Conservation (phyloP, 2,113 vertebrate species). For the Hippocampus abdominalis region DNA sequence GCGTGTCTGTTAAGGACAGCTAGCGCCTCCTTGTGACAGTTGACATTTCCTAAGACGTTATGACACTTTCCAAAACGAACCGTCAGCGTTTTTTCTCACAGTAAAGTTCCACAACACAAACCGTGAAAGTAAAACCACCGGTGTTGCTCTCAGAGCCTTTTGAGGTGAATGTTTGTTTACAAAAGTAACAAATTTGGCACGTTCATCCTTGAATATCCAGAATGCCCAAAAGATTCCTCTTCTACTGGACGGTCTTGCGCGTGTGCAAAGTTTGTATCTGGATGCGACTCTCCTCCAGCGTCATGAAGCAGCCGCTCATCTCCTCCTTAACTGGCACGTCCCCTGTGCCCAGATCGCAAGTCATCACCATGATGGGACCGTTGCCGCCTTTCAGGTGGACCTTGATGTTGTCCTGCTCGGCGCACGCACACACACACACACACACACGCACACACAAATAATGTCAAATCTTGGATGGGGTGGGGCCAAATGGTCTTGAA, state of each 20-base stretch:
- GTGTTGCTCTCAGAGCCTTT: not conserved
- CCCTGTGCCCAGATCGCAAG: slow-evolving; percentile 67
- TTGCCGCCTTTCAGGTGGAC: slow-evolving; percentile 81
- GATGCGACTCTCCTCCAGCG: slow-evolving; percentile 66
- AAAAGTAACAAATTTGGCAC: not conserved
- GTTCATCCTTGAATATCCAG: not conserved
- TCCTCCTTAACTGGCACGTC: not conserved
- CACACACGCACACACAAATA: not conserved
- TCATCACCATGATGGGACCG: slow-evolving; percentile 80
- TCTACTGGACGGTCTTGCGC: not conserved
- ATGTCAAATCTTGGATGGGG: no score
- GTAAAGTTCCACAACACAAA: not conserved
- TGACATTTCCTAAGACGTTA: not conserved
- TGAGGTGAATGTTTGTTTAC: not conserved
- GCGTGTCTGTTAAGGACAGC: not conserved
- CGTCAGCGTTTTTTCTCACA: not conserved
- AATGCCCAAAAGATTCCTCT: not conserved
- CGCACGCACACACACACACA: not conserved
- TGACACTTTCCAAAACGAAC: not conserved
- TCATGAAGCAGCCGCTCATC: slow-evolving; percentile 36
- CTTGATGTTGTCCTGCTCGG: slow-evolving; percentile 79
- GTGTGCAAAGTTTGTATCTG: slow-evolving; percentile 21
- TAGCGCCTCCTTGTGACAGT: slow-evolving; percentile 11
- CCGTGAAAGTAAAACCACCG: slow-evolving; percentile 5
- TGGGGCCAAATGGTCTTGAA: not conserved